phyloP scores from a whole-genome alignment of 2,888 invertebrate species.

The Trichacis sp. region DNA sequence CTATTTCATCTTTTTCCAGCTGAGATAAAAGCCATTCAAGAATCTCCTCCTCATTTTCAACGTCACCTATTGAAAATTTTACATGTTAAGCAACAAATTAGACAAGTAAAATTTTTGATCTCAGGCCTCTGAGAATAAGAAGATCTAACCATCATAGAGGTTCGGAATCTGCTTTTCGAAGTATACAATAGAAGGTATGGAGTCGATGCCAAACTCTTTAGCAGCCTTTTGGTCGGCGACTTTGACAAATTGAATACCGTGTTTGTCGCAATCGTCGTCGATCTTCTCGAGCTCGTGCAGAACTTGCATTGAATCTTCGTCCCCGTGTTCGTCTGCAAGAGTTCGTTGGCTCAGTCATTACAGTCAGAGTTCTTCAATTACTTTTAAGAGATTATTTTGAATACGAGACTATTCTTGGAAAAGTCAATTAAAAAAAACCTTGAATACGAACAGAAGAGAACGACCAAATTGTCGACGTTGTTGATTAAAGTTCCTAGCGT shows the following conservation, averaged over 20 bases:
- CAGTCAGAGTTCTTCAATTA: not conserved
- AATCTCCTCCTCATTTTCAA: constrained; percentile 90
- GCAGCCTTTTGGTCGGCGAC: constrained; percentile 90
- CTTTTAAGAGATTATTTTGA: too few species aligned
- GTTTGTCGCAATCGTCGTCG: constrained; percentile 92
- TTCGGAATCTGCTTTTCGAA: constrained; percentile 94
- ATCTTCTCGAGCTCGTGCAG: constrained; percentile 91
- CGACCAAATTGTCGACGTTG: constrained; percentile 91
- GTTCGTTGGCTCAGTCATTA: too few species aligned
- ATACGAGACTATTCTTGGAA: too few species aligned
- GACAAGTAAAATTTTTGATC: too few species aligned
- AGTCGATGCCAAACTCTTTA: constrained; percentile 87
- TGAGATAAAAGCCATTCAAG: constrained; percentile 89
- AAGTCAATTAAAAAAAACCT: constrained; percentile 31
- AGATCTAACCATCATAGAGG: constrained; percentile 82
- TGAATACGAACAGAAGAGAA: constrained; percentile 85
- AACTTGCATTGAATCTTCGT: constrained; percentile 88
- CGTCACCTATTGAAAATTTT: constrained; percentile 77
- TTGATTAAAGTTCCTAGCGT: constrained; percentile 88
- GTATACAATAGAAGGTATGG: constrained; percentile 86
- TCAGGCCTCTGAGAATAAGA: not conserved
- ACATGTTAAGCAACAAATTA: too few species aligned
- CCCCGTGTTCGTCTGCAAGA: constrained; percentile 87
- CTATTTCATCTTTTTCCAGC: constrained; percentile 92
- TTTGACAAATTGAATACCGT: constrained; percentile 93